Base-by-base conservation (phyloP, 2,113 vertebrate species). In the Toxotes chatareus region DNA sequence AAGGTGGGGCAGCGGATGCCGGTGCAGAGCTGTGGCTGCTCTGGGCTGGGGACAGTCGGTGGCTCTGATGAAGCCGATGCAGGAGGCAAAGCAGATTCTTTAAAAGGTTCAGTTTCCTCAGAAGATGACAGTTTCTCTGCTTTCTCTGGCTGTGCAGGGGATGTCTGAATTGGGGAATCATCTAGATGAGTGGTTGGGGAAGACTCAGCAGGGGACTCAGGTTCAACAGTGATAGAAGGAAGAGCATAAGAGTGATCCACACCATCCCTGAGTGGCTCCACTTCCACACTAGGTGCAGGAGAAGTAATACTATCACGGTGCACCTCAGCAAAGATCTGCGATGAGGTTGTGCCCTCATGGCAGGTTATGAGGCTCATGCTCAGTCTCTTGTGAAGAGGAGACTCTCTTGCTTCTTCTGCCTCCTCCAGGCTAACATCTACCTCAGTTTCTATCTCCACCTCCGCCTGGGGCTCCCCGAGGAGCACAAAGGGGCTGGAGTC, bases 311-410 rank as follows among this genome's bases (percentile, higher is more conserved):
- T 46, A 9, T 90, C 82, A 57, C 2, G 14, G 64, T 91, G 93
- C 38, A 92, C 87, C 36, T 94, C 94, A 7, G 78, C 79, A 5
- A 90, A 88, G 32, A 91, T 44, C 44, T 83, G 87, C 3, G 91
- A 69, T 0, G 93, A 86, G 23, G 90, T 73, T 1, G 85, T 74
- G 0, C 94, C 95, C 27, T 96, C 92, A 0, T 86, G 93, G 80
- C 86, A 95, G 0, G 91, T 93, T 6, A 95, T 91, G 67, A 96
- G 87, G 51, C 94, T 96, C 89, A 95, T 86, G 79, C 95, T 95
- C 59, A 96, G 86, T 49, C 93, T 90, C 83, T 91, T 94, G 79
- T 91, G 89, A 27, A 94, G 80, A 4, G 93, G 90, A 56, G 93
- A 89, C 60, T 90, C 88, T 9, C 51, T 90, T 1, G 93, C 95